Evolutionary conservation across 2,113 vertebrate species (phyloP).

Genomic region (Nematolebias whitei): DNA sequence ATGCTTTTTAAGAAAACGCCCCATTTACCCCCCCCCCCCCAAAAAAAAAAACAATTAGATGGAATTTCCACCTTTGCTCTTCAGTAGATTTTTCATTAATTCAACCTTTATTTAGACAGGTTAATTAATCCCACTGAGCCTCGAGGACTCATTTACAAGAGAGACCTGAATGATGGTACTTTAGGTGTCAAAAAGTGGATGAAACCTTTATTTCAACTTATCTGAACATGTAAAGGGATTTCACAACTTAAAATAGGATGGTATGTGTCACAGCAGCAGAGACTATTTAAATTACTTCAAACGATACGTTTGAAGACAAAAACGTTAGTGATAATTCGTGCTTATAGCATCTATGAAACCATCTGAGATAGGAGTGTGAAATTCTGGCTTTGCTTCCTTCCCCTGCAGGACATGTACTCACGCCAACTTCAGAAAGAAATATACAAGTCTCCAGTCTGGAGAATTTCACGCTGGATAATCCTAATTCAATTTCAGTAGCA

Average conservation of each 20-base stretch:
- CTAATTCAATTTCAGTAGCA: constrained; percentile 81
- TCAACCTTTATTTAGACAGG: too few relatives aligned
- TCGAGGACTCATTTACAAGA: too few relatives aligned
- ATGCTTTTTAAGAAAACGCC: too few relatives aligned
- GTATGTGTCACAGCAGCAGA: constrained; percentile 59
- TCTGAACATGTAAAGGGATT: constrained; percentile 62
- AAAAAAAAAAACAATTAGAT: too few relatives aligned
- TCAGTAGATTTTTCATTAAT: too few relatives aligned
- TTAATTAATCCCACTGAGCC: too few relatives aligned
- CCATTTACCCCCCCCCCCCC: too few relatives aligned
- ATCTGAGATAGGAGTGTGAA: constrained; percentile 79
- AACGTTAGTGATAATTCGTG: constrained; percentile 73
- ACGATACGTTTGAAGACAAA: constrained; percentile 76
- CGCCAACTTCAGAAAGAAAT: constrained; percentile 74
- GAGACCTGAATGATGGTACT: constrained; percentile 7
- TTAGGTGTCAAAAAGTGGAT: constrained; percentile 22
- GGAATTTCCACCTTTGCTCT: too few relatives aligned
- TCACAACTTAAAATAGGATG: constrained; percentile 63
- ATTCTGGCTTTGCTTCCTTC: constrained; percentile 74
- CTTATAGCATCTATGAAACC: constrained; percentile 80
- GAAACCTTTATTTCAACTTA: constrained; percentile 44
- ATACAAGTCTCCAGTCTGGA: constrained; percentile 75
- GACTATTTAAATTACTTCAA: constrained; percentile 77
- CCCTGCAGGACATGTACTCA: constrained; percentile 78
- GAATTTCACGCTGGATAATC: constrained; percentile 82